Evolutionary conservation across 1,140 invertebrate genomes (phyloP).

Genomic region (Tetraneura akinire): DNA sequence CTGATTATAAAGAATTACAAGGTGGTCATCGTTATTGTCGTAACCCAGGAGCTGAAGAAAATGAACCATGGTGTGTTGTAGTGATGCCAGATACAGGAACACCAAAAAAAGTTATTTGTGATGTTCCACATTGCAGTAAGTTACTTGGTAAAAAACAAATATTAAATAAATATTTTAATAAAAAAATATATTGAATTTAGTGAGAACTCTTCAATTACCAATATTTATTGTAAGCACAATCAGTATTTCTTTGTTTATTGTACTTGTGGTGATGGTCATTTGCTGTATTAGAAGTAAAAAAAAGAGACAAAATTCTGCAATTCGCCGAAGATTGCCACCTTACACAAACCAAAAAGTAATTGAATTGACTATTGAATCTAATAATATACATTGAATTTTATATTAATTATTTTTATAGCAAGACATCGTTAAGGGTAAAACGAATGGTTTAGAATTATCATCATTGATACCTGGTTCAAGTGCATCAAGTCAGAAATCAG

Average conservation of each 20-base stretch:
- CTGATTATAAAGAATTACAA: constrained; percentile 79
- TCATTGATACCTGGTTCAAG: constrained; percentile 56
- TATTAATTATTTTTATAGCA: constrained; percentile 10
- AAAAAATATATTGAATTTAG: constrained; percentile 3
- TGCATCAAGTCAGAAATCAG: constrained; percentile 56
- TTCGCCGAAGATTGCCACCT: constrained; percentile 29
- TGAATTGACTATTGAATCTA: background rate
- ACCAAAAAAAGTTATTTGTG: constrained; percentile 73
- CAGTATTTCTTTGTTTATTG: constrained; percentile 35
- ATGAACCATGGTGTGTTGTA: constrained; percentile 91
- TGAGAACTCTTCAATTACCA: constrained; percentile 32
- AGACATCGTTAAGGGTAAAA: constrained; percentile 43
- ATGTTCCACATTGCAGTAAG: constrained; percentile 80
- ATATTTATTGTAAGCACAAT: constrained; percentile 40
- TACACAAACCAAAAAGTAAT: constrained; percentile 46
- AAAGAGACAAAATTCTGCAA: constrained; percentile 39
- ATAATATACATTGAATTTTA: constrained; percentile 2
- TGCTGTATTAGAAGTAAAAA: constrained; percentile 29
- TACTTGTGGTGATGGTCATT: constrained; percentile 36
- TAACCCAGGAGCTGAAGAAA: constrained; percentile 80
- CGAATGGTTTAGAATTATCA: constrained; percentile 61
- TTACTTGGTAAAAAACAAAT: constrained; percentile 47
- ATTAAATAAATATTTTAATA: constrained; percentile 12
- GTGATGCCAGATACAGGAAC: constrained; percentile 62
- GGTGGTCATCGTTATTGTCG: constrained; percentile 89